Evolutionary conservation across 2,888 invertebrate genomes (phyloP), one percentile per base, ranked within the genome.

Genomic region (Beris chalybata): DNA sequence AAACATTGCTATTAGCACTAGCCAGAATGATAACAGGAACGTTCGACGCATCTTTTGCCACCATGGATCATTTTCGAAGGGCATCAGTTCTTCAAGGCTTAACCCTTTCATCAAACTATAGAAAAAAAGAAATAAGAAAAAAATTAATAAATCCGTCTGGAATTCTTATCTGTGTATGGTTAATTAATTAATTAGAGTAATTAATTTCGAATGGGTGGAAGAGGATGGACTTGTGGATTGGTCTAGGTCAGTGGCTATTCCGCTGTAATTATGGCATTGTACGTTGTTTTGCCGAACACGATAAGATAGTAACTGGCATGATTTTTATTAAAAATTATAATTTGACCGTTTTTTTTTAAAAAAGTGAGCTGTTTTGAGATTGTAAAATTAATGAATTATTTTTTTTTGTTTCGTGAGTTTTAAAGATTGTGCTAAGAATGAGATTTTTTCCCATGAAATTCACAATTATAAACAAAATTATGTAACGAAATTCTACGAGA

Each of bases 41-140:
- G 80, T 76, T 65, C 81, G 78, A 0, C 84, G 80, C 1, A 82
- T 72, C 1, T 81, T 78, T 1, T 82, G 79, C 86, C 86, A 86
- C 72, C 82, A 80, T 0, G 80, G 76, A 70, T 85, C 81, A 66
- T 81, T 75, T 1, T 77, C 76, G 12, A 77, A 79, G n/a, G 77
- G 76, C 30, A 81, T 69, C 0, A 86, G 79, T 73, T 86, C 85
- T 67, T 85, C 84, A 38, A 79, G 72, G 7, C 81, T 81, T n/a
- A 86, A 74, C 3, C 76, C 74, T 63, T 75, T 74, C 59, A 75
- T 74, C 69, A 73, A 73, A 52, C 77, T 79, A 22, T 22, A 22
- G 70, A 56, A 70, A 38, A n/a, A 38, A 70, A 13, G 44, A 45
- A 47, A 54, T 22, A 31, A 52, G 13, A 50, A 52, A 50, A 52